These are phyloP conservation scores for Caenorhabditis macrosperma DNA, from an alignment of 2,888 invertebrate species.

Conservation along the genomic window DNA sequence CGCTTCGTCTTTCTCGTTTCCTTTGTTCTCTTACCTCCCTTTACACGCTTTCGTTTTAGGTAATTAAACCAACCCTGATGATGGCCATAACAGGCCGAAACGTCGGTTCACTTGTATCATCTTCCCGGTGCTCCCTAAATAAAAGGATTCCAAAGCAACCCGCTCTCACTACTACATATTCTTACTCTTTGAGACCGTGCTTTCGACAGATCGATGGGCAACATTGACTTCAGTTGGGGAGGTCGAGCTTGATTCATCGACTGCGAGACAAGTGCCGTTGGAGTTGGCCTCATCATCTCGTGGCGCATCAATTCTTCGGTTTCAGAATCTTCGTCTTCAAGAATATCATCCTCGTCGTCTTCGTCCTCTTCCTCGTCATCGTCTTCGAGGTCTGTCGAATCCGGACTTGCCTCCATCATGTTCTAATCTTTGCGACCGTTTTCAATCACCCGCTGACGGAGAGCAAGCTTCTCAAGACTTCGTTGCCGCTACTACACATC, in stretches of 20 bases:
- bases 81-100: too few species aligned
- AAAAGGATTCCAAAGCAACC: too few species aligned
- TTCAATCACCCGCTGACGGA: slow-evolving; percentile 41
- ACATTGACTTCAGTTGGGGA: slow-evolving; percentile 19
- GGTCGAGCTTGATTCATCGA: slow-evolving; percentile 20
- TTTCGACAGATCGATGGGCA: slow-evolving; percentile 36
- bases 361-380: slow-evolving; percentile 47
- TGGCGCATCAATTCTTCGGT: slow-evolving; percentile 39
- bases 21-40: too few species aligned
- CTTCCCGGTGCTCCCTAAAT: too few species aligned
- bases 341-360: slow-evolving; percentile 41
- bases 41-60: too few species aligned
- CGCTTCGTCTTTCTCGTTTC: too few species aligned
- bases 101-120: too few species aligned
- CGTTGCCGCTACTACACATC: too few species aligned
- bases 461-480: slow-evolving; percentile 35
- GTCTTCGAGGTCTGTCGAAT: slow-evolving; percentile 48
- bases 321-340: slow-evolving; percentile 57
- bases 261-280: slow-evolving; percentile 21
- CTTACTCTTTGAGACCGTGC: slow-evolving; percentile 28
- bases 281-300: slow-evolving; percentile 20
- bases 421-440: slow-evolving; percentile 36
- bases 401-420: slow-evolving; percentile 36
- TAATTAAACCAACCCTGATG: too few species aligned
- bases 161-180: too few species aligned